Base-by-base conservation (phyloP, 2,797 vertebrate genomes). In the Falco novaeseelandiae region DNA sequence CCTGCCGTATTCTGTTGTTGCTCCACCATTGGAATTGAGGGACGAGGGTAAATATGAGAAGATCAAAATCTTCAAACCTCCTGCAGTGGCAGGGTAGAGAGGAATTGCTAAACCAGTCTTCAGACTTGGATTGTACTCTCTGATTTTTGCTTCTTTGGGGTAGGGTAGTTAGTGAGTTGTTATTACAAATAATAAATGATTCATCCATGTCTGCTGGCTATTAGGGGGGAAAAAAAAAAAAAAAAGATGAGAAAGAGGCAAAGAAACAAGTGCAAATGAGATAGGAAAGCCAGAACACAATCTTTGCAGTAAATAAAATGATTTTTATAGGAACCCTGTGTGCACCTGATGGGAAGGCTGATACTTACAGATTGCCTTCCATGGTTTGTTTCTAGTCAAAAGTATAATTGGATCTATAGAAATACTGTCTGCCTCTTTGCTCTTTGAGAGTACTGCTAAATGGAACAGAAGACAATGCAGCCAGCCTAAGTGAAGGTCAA, bases 401-500 rank as follows among this genome's bases (percentile, higher is more conserved):
- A 63, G 42, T 67, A 52, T 96, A 98, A 96, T 93, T 94, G 93
- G 65, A 90, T 97, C 65, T 97, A 36, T 70, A 94, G 91, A 89
- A 96, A 92, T 82, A 46, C 85, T 82, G 79, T 80, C 85, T 97
- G 80, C 91, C 74, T 97, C 80, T 92, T 76, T 83, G 87, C 91
- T 97, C 83, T 97, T 94, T 95, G 95, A 96, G 96, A 96, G 91
- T 93, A 87, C 94, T 79, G 92, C 96, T 97, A 97, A 98, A 93
- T 96, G 94, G 96, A 92, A 96, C 93, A 95, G 96, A 96, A 97
- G 86, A 94, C 91, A 94, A 70, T 83, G 78, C 93, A 96, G 92
- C 84, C 90, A 94, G 82, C 92, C 86, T 52, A 89, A 97, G 89
- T 96, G 94, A 97, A 98, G 96, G 94, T 98, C 97, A 98, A 92